A percentile compares a stretch with the other conserved stretches of the same genome.
phyloP scores from a whole-genome alignment of 53 echinoderm and acorn worm species.

The Stichopus horrens region DNA sequence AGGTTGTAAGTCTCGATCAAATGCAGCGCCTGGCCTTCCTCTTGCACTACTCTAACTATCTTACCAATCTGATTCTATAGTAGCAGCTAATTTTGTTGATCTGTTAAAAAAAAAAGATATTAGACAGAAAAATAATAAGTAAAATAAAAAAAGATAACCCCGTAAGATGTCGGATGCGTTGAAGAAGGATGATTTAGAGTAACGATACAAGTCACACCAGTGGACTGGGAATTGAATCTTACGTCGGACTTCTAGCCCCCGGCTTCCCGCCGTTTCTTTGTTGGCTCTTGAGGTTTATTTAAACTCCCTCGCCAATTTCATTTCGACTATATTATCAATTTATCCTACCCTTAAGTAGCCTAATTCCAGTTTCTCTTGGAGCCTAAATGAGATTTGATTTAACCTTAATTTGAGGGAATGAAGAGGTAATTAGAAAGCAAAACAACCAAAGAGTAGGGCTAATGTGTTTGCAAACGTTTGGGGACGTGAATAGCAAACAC shows the following conservation, averaged over 20 bases:
- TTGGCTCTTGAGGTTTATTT: constrained; percentile 34
- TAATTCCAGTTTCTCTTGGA: constrained; percentile 46
- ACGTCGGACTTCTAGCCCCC: constrained; percentile 26
- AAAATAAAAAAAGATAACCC: neutral
- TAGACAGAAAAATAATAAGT: neutral
- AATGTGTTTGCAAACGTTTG: constrained; percentile 48
- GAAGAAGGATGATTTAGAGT: constrained; percentile 22
- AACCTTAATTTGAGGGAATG: constrained; percentile 44
- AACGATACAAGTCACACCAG: constrained; percentile 28
- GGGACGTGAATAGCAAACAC: constrained; percentile 42
- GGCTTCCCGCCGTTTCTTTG: constrained; percentile 41
- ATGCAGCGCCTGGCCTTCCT: no score
- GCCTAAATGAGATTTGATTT: constrained; percentile 50
- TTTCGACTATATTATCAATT: constrained; percentile 42
- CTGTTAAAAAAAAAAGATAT: neutral
- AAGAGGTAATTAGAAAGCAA: constrained; percentile 50
- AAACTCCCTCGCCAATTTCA: constrained; percentile 49
- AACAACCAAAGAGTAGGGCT: constrained; percentile 34
- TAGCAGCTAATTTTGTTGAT: no score
- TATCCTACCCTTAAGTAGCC: constrained; percentile 48
- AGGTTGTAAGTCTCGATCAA: no score
- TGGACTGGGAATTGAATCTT: constrained; percentile 33
- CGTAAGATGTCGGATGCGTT: constrained; percentile 19
- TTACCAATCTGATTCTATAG: no score
- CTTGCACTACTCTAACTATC: no score